phyloP scores from a whole-genome alignment of 2,888 invertebrate genomes.

The Dolichomitus sp. region DNA sequence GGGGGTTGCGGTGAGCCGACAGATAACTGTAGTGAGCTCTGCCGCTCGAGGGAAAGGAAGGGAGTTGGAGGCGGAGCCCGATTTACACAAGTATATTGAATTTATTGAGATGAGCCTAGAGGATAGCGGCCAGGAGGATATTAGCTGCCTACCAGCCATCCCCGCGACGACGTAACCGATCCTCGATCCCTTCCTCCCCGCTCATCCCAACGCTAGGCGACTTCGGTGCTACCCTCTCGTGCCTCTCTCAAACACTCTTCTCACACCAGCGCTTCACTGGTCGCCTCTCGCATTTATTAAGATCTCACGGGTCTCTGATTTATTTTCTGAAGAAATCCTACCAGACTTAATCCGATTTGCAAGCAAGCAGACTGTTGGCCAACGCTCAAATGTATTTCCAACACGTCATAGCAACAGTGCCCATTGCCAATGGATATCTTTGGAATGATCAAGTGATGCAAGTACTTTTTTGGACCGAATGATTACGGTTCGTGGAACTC shows the following conservation, averaged over 20 bases:
- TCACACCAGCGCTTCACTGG: not conserved
- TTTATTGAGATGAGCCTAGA: constrained; percentile 86
- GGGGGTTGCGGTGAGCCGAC: constrained; percentile 56
- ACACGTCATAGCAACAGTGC: not conserved
- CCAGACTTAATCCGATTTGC: constrained; percentile 4
- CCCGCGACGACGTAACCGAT: constrained; percentile 63
- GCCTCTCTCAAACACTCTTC: constrained; percentile 8
- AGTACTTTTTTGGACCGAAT: no score
- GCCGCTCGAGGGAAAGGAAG: constrained; percentile 30
- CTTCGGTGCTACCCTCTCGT: constrained; percentile 10
- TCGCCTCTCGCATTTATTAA: constrained; percentile 81
- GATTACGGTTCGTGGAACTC: no score
- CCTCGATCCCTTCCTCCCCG: constrained; percentile 53
- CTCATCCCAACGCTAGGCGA: constrained; percentile 49
- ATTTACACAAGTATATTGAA: constrained; percentile 86
- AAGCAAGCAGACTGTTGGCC: not conserved
- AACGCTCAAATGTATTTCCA: not conserved
- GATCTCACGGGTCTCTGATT: constrained; percentile 81
- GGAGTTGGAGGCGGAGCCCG: constrained; percentile 69
- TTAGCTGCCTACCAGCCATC: constrained; percentile 85
- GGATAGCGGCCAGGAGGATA: constrained; percentile 86
- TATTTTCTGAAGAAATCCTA: constrained; percentile 75
- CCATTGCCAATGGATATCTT: not conserved
- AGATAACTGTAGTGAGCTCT: constrained; percentile 54
- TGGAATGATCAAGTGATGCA: no score